Conservation (phyloP, 2,113 vertebrate species). For the Orthochromis indermauri region DNA sequence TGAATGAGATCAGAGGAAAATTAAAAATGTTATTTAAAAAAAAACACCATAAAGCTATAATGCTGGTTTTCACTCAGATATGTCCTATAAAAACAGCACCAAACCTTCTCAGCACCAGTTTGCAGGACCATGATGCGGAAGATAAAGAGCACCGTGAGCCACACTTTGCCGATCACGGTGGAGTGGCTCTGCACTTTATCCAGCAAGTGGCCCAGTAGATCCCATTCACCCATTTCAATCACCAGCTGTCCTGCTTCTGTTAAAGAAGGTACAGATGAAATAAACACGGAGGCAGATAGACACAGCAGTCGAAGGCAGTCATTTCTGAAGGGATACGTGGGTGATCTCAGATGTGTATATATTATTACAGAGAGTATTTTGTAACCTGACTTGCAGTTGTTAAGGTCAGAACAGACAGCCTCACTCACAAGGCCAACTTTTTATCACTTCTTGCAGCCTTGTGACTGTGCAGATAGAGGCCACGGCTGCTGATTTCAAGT, state of each 20-base stretch:
- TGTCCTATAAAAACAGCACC: background rate
- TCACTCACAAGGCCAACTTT: slow-evolving; percentile 3
- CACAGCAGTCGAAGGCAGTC: background rate
- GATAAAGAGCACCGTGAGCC: slow-evolving; percentile 94
- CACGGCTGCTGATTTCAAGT: slow-evolving; percentile 26
- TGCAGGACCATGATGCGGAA: slow-evolving; percentile 92
- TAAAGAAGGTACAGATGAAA: background rate
- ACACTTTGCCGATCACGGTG: slow-evolving; percentile 93
- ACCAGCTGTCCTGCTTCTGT: background rate
- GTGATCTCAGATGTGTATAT: background rate
- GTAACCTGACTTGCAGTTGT: background rate
- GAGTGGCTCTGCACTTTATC: slow-evolving; percentile 95
- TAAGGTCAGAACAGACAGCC: background rate
- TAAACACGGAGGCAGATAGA: background rate
- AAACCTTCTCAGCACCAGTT: slow-evolving; percentile 76
- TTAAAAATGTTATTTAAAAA: background rate
- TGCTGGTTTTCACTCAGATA: background rate
- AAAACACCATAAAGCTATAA: background rate
- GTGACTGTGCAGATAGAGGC: slow-evolving; percentile 20
- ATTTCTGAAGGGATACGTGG: background rate
- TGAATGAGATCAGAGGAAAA: background rate
- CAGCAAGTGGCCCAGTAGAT: slow-evolving; percentile 86
- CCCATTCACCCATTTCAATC: slow-evolving; percentile 91
- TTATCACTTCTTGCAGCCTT: background rate
- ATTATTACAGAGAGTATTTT: background rate